These are phyloP conservation scores for Cryptomyrus ogoouensis DNA, from an alignment of 2,113 vertebrate genomes.

Conservation along the genomic window DNA sequence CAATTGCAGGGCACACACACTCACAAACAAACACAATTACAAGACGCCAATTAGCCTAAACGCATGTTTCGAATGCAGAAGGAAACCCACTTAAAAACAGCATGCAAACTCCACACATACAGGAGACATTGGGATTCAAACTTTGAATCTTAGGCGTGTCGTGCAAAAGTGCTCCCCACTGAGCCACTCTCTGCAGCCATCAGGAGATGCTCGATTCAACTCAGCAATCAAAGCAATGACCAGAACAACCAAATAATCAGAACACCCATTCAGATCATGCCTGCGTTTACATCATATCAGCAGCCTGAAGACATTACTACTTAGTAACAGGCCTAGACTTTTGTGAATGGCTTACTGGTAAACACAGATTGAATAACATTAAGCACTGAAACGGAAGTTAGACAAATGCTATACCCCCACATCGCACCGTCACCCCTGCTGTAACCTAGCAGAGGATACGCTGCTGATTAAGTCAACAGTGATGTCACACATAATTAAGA, in stretches of 20 bases:
- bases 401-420: background rate
- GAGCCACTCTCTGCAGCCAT: background rate
- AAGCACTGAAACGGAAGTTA: background rate
- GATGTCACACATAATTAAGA: background rate
- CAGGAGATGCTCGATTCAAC: background rate
- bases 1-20: background rate
- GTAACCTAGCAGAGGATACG: background rate
- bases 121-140: background rate
- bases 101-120: background rate
- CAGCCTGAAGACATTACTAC: background rate
- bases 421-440: background rate
- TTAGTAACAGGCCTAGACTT: background rate
- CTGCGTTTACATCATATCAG: background rate
- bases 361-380: background rate
- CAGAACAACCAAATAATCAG: background rate
- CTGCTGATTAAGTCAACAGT: background rate
- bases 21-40: background rate
- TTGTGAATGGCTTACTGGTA: background rate
- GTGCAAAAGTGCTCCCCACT: background rate
- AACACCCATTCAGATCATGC: background rate
- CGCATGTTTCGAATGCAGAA: background rate
- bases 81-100: background rate
- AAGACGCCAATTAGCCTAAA: background rate
- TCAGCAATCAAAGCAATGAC: background rate
- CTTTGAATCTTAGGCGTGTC: background rate